Percentiles rank a stretch among this genome's conserved stretches.
Evolutionary conservation across 2,113 vertebrate genomes (phyloP).

Genomic region (Pseudopipra pipra): DNA sequence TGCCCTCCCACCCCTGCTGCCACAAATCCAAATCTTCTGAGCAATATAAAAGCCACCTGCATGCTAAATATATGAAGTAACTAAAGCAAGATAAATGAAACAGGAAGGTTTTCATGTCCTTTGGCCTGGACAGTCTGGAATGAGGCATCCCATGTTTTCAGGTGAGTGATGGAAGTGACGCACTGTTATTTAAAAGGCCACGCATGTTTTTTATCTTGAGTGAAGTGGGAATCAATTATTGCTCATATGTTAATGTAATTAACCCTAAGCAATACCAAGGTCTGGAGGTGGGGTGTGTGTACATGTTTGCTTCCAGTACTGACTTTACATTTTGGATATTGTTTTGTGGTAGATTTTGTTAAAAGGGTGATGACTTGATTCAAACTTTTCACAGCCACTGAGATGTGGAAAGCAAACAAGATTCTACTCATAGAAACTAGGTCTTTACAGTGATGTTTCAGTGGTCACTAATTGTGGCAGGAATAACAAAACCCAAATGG

Average conservation of each 20-base stretch:
- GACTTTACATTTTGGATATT: background rate
- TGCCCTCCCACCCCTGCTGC: background rate
- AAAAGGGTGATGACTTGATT: background rate
- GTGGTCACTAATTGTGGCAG: background rate
- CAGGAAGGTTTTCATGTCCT: background rate
- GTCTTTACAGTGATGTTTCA: background rate
- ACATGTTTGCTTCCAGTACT: background rate
- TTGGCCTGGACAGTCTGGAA: background rate
- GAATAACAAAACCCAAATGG: background rate
- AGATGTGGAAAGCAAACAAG: background rate
- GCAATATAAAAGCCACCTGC: background rate
- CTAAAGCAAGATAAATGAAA: background rate
- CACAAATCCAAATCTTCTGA: background rate
- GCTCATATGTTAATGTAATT: background rate
- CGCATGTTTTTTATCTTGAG: background rate
- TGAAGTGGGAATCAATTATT: background rate
- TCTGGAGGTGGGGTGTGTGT: rapidly evolving
- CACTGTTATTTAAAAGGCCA: background rate
- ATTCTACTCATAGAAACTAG: background rate
- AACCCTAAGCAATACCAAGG: background rate
- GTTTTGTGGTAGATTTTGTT: background rate
- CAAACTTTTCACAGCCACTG: background rate
- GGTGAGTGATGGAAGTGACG: background rate
- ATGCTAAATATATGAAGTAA: background rate
- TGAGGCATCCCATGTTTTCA: background rate